These are phyloP conservation scores for Anniella stebbinsi DNA, from an alignment of 2,797 vertebrate genomes.

Conservation along the genomic window DNA sequence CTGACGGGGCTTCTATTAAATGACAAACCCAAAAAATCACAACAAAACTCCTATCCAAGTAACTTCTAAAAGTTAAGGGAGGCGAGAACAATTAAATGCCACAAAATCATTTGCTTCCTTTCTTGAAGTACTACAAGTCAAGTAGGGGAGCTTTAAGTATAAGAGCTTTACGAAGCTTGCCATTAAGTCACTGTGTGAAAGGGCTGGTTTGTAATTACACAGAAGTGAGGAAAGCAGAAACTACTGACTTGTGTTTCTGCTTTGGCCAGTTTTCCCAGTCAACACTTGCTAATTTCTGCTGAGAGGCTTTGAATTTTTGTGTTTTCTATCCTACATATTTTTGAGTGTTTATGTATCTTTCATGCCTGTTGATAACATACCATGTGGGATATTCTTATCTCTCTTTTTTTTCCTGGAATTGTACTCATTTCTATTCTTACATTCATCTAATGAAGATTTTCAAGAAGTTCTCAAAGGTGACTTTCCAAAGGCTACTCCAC, in stretches of 20 bases:
- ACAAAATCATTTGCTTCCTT: background rate
- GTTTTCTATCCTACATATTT: background rate
- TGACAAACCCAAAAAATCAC: background rate
- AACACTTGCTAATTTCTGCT: background rate
- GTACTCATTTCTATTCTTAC: background rate
- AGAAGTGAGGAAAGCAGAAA: background rate
- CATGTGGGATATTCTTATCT: background rate
- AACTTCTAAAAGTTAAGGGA: background rate
- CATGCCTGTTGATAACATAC: background rate
- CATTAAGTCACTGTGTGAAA: background rate
- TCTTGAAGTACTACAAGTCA: too few relatives aligned
- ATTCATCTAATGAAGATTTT: background rate
- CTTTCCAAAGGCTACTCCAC: background rate
- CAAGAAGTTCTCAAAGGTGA: background rate
- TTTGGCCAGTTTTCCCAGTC: too few relatives aligned
- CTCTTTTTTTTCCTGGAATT: too few relatives aligned
- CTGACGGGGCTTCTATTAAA: background rate
- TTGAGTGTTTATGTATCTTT: background rate
- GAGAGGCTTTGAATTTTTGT: background rate
- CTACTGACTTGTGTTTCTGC: too few relatives aligned
- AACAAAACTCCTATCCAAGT: background rate
- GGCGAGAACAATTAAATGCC: background rate
- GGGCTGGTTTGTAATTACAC: background rate
- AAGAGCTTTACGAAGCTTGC: background rate
- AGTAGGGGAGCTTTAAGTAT: too few relatives aligned